Conservation (phyloP, 2,888 invertebrate species). For the Phania funesta region DNA sequence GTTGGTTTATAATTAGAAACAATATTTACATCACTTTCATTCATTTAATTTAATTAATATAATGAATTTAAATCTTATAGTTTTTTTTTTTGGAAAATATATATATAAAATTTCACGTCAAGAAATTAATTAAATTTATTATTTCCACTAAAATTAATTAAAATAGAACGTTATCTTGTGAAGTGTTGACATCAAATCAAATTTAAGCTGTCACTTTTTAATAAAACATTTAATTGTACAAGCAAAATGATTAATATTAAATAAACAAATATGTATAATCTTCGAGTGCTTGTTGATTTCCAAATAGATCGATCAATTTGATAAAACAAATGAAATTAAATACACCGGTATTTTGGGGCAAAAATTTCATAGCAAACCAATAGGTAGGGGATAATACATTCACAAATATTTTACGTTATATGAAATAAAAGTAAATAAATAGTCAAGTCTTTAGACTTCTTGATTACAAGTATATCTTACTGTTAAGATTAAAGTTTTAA, state of each 20-base stretch:
- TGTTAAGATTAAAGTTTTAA: too few relatives aligned
- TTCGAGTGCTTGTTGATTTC: neutral
- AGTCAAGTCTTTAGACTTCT: too few relatives aligned
- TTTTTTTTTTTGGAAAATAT: too few relatives aligned
- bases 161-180: conserved; percentile 43
- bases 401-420: neutral
- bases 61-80: too few relatives aligned
- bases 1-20: too few relatives aligned
- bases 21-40: too few relatives aligned
- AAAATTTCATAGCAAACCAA: neutral
- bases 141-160: conserved; percentile 51
- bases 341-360: neutral
- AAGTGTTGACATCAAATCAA: conserved; percentile 47
- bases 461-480: too few relatives aligned
- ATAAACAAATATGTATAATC: neutral
- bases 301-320: neutral
- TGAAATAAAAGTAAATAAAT: neutral
- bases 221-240: neutral
- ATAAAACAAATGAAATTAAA: conserved; percentile 13
- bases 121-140: conserved; percentile 31
- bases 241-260: neutral
- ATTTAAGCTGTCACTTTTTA: conserved; percentile 32
- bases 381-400: neutral
- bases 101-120: neutral
- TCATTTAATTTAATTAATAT: too few relatives aligned